phyloP scores from a whole-genome alignment of 2,113 vertebrate species.

The Anhinga rufa region DNA sequence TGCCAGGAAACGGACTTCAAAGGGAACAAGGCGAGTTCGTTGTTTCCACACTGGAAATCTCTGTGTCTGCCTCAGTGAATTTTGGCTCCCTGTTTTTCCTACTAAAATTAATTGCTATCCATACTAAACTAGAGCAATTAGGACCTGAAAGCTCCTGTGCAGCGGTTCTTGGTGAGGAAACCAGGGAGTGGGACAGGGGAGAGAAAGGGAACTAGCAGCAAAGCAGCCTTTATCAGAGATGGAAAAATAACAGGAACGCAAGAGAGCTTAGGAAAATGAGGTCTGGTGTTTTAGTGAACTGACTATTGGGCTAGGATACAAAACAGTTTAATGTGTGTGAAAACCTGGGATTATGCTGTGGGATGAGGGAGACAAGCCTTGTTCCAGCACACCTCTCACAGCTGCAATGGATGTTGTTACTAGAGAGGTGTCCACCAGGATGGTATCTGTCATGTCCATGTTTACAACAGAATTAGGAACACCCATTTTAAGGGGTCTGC shows the following conservation, averaged over 20 bases:
- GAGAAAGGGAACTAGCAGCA: neutral
- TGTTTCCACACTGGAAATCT: conserved; percentile 40
- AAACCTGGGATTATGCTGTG: neutral
- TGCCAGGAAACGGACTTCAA: conserved; percentile 10
- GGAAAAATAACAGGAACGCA: neutral
- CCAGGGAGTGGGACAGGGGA: neutral
- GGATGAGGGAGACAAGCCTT: neutral
- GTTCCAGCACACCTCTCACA: neutral
- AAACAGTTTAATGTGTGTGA: conserved; percentile 8
- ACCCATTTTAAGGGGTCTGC: conserved; percentile 7
- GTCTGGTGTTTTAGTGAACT: neutral
- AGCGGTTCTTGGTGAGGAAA: neutral
- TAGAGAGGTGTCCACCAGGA: neutral
- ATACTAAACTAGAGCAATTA: neutral
- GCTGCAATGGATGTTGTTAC: neutral
- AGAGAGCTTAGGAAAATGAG: neutral
- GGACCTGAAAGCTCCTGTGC: neutral
- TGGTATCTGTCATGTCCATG: neutral
- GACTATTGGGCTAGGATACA: neutral
- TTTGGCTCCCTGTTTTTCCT: conserved; percentile 45
- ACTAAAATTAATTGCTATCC: conserved; percentile 30
- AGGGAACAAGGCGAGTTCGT: neutral
- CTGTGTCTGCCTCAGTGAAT: neutral
- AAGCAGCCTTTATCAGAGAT: neutral
- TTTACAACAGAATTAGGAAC: conserved; percentile 8